phyloP scores from a whole-genome alignment of 2,113 vertebrate genomes.

The Toxotes jaculatrix region DNA sequence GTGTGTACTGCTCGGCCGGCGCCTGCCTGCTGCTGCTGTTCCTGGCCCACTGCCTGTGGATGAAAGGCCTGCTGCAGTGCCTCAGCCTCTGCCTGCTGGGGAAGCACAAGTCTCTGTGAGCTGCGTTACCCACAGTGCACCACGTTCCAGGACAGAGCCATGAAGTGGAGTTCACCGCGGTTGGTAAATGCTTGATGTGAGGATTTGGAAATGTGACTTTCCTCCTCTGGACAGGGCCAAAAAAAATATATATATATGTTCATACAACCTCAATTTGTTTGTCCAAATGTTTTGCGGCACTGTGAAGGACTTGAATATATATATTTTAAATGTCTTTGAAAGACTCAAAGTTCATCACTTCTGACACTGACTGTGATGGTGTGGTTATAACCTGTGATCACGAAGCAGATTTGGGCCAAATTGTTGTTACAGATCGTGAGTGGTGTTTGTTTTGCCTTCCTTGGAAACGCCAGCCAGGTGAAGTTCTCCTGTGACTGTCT shows the following conservation, averaged over 20 bases:
- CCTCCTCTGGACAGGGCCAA: conserved; percentile 9
- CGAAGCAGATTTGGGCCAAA: conserved; percentile 6
- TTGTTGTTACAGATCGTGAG: conserved; percentile 18
- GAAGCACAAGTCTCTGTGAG: conserved; percentile 88
- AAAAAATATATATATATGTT: too few relatives aligned
- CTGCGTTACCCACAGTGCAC: conserved; percentile 62
- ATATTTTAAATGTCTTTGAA: conserved; percentile 56
- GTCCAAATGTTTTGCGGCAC: conserved; percentile 29
- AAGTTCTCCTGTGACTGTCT: not conserved
- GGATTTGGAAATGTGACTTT: conserved; percentile 63
- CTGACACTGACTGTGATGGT: conserved; percentile 5
- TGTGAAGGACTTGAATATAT: conserved; percentile 42
- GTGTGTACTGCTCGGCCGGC: conserved; percentile 85
- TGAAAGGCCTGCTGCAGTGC: conserved; percentile 84
- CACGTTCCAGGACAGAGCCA: conserved; percentile 3
- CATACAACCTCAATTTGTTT: conserved; percentile 24
- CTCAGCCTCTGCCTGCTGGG: conserved; percentile 87
- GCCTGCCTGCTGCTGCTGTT: conserved; percentile 81
- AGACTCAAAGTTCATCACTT: conserved; percentile 21
- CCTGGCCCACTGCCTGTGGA: conserved; percentile 82
- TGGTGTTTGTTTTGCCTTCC: conserved; percentile 15
- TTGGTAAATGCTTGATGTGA: conserved; percentile 58
- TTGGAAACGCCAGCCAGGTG: not conserved
- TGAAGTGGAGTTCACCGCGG: not conserved
- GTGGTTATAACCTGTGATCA: conserved; percentile 1